Base-by-base conservation (phyloP, 2,113 vertebrate species). In the Cricetomys ansorgei region DNA sequence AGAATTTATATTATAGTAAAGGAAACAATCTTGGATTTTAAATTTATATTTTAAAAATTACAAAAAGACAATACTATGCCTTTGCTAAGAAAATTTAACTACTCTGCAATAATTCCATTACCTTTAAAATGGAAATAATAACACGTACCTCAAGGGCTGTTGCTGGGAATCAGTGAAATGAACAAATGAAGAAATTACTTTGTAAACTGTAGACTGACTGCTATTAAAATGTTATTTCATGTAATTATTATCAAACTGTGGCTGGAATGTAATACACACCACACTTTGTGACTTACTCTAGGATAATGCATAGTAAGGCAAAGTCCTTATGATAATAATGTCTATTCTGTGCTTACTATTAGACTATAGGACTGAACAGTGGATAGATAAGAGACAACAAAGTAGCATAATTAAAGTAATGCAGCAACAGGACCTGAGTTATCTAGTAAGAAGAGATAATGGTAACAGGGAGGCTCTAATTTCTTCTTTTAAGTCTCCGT, bases 151-250 rank as follows among this genome's bases (percentile, higher is more conserved):
- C 59, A 95, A 86, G 1, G 37, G 50, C 17, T 83, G 25, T 69
- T 64, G 21, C 62, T 16, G 84, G 31, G 12, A 70, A 57, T 76
- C 31, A 91, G 43, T 45, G 37, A 76, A 86, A 96, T 87, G 45
- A 75, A 62, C 23, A 87, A 72, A 95, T 90, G 43, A 59, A 59
- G 19, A 80, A 67, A 87, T 87, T 81, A 50, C 31, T 87, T 90
- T 65, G 34, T 59, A 96, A 90, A 45, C 13, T 80, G 7, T 59
- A 75, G 13, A 9, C 12, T 62, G 13, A 9, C 12, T 62, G 25
- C 59, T 69, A 62, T 62, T 75, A 65, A 90, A 96, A 87, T 87
- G 62, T 64, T 37, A 76, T 91, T 87, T 92, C 88, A 50, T 64
- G 29, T 87, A 81, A 90, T 86, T 94, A 88, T 80, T 87, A 16